Base-by-base conservation (phyloP, 2,888 invertebrate genomes). In the Caenorhabditis sulstoni region DNA sequence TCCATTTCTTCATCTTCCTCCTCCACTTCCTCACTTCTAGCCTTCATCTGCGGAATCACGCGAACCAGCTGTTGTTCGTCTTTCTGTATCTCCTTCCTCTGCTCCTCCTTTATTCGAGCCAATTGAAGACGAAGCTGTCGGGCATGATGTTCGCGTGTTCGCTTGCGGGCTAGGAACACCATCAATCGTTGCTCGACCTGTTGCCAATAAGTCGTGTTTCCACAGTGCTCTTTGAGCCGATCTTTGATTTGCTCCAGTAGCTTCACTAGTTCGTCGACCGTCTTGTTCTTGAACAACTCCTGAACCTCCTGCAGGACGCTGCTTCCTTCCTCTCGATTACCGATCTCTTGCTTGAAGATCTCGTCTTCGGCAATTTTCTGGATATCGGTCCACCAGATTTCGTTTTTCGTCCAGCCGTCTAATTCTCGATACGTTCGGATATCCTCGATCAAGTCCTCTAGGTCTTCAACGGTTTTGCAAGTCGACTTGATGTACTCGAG, bases 121-220 rank as follows among this genome's bases (percentile, higher is more conserved):
- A 98, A 92, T 92, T 97, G 97, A 88, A 94, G 93, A 62, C 94
- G 93, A 82, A 98, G 92, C 91, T 95, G 95, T 83, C 94, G 94
- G 91, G 96, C 95, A 92, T 99, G 98, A 0, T 95, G 93, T 91
- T 98, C 97, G 66, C 95, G 93, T 12, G 99, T 93, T 39, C 97
- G 93, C 0, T 96, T 96, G 87, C 96, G 67, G 1, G 84, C 81
- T 9, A 81, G 68, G 50, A 73, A 75, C 0, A 78, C 76, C 11
- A 58, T 78, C 16, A 81, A 49, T 8, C 76, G 67, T 9, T 71
- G 93, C 0, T 97, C 92, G 82, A 99, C 92, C 57, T 95, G 95
- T 92, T 99, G 98, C 98, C 98, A 99, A 92, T 97, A 99, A 52
- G 97, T 94, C 92, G 98, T 98, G 96, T 96, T 91, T 95, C 96